Percentiles rank a stretch among this genome's conserved stretches.
These are phyloP conservation scores for Harpagus bidentatus DNA, from an alignment of 2,113 vertebrate species.

Conservation along the genomic window DNA sequence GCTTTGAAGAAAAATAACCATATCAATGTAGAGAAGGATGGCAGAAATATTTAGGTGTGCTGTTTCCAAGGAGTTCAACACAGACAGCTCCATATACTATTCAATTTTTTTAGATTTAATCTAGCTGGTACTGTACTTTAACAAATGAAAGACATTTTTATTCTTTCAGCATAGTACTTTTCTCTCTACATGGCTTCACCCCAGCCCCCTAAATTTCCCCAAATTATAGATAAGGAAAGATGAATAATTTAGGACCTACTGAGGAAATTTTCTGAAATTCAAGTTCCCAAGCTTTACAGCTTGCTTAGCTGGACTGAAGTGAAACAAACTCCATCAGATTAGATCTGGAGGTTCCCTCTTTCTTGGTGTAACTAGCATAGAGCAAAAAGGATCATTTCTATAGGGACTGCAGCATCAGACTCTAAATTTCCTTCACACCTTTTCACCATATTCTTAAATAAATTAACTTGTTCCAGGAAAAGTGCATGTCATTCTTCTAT, in stretches of 20 bases:
- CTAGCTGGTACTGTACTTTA: not conserved
- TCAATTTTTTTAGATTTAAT: conserved; percentile 26
- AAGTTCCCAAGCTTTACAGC: not conserved
- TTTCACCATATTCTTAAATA: not conserved
- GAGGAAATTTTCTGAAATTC: not conserved
- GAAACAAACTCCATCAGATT: not conserved
- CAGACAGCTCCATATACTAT: not conserved
- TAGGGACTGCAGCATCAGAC: not conserved
- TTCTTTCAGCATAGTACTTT: not conserved
- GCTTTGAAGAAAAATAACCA: not conserved
- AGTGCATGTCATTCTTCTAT: not conserved
- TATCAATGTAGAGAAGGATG: conserved; percentile 4
- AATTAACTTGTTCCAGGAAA: not conserved
- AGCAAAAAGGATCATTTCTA: not conserved
- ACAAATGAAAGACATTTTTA: not conserved
- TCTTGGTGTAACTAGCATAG: not conserved
- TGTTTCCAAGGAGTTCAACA: not conserved
- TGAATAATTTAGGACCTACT: not conserved
- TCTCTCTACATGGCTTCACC: not conserved
- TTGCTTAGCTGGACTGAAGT: not conserved
- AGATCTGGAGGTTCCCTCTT: not conserved
- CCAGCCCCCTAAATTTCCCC: not conserved
- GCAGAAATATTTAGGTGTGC: not conserved
- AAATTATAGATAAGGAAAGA: not conserved
- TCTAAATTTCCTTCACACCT: not conserved